Evolutionary conservation across 2,888 invertebrate genomes (phyloP).

Genomic region (Heliconius ethilla): DNA sequence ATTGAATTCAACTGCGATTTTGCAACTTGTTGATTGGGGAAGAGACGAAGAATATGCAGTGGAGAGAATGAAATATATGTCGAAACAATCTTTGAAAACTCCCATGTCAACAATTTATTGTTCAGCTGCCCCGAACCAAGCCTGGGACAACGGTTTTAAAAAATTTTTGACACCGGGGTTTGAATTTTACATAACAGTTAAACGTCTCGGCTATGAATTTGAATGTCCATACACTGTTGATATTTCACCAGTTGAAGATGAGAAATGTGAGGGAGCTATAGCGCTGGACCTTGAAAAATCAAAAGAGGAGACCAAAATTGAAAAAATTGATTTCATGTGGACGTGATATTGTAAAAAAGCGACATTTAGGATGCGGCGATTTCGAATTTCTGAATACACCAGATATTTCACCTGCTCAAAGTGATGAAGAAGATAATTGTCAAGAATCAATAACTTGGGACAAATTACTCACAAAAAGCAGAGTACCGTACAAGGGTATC

Average conservation of each 20-base stretch:
- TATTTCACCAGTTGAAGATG: constrained; percentile 31
- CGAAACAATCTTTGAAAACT: constrained; percentile 37
- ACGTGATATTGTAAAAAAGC: neutral
- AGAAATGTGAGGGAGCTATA: constrained; percentile 11
- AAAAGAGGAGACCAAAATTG: neutral
- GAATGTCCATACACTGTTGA: constrained; percentile 44
- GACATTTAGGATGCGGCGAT: neutral
- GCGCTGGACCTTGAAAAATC: neutral
- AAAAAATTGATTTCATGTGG: neutral
- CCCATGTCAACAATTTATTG: constrained; percentile 48
- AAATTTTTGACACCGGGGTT: constrained; percentile 42
- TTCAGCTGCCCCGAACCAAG: constrained; percentile 36
- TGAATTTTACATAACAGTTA: constrained; percentile 46
- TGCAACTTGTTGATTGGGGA: constrained; percentile 53
- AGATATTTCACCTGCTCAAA: constrained; percentile 19
- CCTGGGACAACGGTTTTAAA: constrained; percentile 40
- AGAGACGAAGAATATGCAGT: constrained; percentile 44
- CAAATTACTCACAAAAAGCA: neutral
- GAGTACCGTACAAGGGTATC: constrained; percentile 1
- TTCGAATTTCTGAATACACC: constrained; percentile 16
- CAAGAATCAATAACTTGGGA: constrained; percentile 2
- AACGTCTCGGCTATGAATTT: constrained; percentile 41
- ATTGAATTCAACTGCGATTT: constrained; percentile 40
- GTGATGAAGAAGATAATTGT: constrained; percentile 9
- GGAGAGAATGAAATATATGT: constrained; percentile 46